phyloP scores from a whole-genome alignment of 2,888 invertebrate genomes.

The Phymatocera aterrima region DNA sequence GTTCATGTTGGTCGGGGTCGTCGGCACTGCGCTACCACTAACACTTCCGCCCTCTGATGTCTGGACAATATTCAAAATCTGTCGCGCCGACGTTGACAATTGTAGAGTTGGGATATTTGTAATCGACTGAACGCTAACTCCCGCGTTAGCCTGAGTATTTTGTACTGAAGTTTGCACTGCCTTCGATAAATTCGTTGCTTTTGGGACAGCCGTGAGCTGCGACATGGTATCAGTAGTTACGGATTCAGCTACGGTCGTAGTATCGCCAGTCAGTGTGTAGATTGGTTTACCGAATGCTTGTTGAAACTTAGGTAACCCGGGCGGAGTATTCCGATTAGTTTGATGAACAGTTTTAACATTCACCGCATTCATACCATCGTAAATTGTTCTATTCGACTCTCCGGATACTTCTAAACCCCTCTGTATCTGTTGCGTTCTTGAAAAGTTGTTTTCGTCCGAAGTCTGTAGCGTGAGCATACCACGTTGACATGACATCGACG shows the following conservation, averaged over 20 bases:
- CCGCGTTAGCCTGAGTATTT: slow-evolving; percentile 59
- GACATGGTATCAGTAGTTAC: slow-evolving; percentile 55
- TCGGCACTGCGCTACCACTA: slow-evolving; percentile 53
- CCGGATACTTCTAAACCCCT: slow-evolving; percentile 52
- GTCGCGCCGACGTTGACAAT: slow-evolving; percentile 60
- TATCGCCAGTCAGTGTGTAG: slow-evolving; percentile 69
- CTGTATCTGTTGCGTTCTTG: slow-evolving; percentile 61
- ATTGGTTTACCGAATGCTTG: slow-evolving; percentile 87
- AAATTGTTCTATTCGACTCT: slow-evolving; percentile 58
- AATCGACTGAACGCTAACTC: slow-evolving; percentile 66
- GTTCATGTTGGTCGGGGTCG: slow-evolving; percentile 53
- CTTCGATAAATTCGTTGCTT: slow-evolving; percentile 68
- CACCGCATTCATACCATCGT: slow-evolving; percentile 60
- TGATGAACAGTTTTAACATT: slow-evolving; percentile 55
- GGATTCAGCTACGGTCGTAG: slow-evolving; percentile 61
- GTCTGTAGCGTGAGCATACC: slow-evolving; percentile 8
- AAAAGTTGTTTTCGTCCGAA: slow-evolving; percentile 16
- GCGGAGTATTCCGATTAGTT: slow-evolving; percentile 61
- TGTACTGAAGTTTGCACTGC: slow-evolving; percentile 72
- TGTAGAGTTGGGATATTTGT: slow-evolving; percentile 67
- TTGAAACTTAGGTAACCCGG: slow-evolving; percentile 84
- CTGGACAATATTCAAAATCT: slow-evolving; percentile 70
- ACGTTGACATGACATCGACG: slow-evolving; percentile 54
- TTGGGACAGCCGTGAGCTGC: slow-evolving; percentile 60
- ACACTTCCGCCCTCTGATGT: slow-evolving; percentile 60